These are phyloP conservation scores for Liolophura sinensis DNA, from an alignment of 1,140 invertebrate genomes.

Conservation along the genomic window DNA sequence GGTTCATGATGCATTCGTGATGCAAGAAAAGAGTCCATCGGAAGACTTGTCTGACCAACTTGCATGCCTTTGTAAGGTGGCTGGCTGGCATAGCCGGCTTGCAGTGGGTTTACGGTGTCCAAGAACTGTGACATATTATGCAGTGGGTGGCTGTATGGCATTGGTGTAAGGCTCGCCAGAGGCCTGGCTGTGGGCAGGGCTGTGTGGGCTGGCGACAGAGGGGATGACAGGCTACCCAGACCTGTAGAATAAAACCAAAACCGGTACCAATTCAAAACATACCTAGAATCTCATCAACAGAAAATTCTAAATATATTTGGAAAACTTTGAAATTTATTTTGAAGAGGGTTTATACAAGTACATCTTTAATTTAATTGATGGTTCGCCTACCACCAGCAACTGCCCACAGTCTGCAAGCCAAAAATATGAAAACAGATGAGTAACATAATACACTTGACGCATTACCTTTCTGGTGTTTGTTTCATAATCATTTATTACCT, in stretches of 20 bases:
- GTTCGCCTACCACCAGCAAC: neutral
- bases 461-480: too few relatives aligned
- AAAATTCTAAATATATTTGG: too few relatives aligned
- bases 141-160: conserved; percentile 33
- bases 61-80: conserved; percentile 32
- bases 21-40: conserved; percentile 20
- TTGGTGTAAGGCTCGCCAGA: conserved; percentile 26
- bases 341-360: neutral
- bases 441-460: neutral
- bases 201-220: conserved; percentile 26
- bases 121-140: conserved; percentile 29
- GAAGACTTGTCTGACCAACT: conserved; percentile 21
- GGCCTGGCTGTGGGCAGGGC: conserved; percentile 23
- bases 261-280: neutral
- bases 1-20: neutral
- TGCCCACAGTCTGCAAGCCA: neutral
- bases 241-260: conserved; percentile 21
- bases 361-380: conserved; percentile 3
- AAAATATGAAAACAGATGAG: neutral
- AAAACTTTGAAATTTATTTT: too few relatives aligned
- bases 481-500: too few relatives aligned
- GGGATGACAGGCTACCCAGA: conserved; percentile 18
- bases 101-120: conserved; percentile 29
- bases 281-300: too few relatives aligned
- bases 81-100: conserved; percentile 21